Evolutionary conservation across 2,797 vertebrate genomes (phyloP), one percentile per base, ranked within the genome.

Genomic region (Chrysocyon brachyurus): DNA sequence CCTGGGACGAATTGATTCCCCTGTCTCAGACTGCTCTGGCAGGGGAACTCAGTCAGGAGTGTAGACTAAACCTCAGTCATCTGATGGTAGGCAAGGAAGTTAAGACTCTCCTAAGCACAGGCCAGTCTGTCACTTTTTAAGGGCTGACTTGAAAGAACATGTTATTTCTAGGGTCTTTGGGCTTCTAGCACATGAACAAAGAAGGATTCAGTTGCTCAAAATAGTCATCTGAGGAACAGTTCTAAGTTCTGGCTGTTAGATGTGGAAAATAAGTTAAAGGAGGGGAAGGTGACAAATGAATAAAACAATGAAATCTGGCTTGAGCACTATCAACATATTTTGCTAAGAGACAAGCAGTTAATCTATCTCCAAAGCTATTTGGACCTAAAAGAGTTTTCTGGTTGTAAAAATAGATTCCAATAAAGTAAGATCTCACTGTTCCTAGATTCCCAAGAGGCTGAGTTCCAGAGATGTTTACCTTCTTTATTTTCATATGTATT

Each of bases 391-490:
- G 19, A 70, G 9, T 49, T 85, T 90, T 85, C n/a, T 33, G n/a
- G 16, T 56, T 85, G 28, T 90, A 63, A 93, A 82, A 93, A 84
- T 68, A 89, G 68, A 73, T 24, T 78, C 26, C 22, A 90, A 14
- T 46, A 5, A 63, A 79, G 12, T 46, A 46, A 73, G 87, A 7
- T 24, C 64, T 73, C 12, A 14, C 16, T 81, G 46, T 73, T 46
- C 19, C 64, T 49, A 21, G 9, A 70, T 85, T 49, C 63, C 79
- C n/a, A 61, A 36, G 64, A 87, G 63, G 9, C 21, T 56, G 16
- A n/a, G 3, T 40, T 85, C 16, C 10, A 63, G 28, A 56, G n/a
- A 46, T 21, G 2, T 49, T 61, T 78, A 54, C 28, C 33, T 79
- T 46, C 16, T 12, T 40, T 75, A 49, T 52, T 83, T 83, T 54